These are phyloP conservation scores for Varanus salvator DNA, from an alignment of 2,113 vertebrate genomes.

Conservation along the genomic window DNA sequence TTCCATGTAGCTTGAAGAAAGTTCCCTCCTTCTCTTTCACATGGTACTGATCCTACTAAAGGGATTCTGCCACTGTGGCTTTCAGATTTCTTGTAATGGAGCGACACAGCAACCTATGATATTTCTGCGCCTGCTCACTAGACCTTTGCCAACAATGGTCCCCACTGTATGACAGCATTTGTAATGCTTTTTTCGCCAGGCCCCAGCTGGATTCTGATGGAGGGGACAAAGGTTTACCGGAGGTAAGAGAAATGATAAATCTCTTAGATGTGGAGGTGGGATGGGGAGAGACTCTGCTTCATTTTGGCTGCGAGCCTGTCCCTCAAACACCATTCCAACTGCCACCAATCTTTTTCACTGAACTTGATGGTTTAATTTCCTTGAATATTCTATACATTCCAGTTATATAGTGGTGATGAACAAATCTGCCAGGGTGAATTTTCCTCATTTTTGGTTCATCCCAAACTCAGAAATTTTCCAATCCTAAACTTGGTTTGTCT, in stretches of 20 bases:
- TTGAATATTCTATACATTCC: background rate
- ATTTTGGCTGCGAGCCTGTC: background rate
- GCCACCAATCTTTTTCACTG: background rate
- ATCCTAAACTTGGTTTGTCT: too few species aligned
- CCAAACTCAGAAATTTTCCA: too few species aligned
- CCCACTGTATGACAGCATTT: constrained; percentile 39
- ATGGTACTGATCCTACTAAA: background rate
- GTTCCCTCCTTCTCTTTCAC: background rate
- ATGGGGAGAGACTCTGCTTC: background rate
- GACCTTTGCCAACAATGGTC: constrained; percentile 58
- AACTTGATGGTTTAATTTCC: background rate
- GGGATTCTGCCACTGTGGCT: background rate
- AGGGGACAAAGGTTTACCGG: too few species aligned
- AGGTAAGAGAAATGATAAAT: background rate
- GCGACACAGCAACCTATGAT: constrained; percentile 47
- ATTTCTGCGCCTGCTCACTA: constrained; percentile 70
- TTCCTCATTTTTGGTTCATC: too few species aligned
- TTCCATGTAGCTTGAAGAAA: background rate
- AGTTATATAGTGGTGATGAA: background rate
- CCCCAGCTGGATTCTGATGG: background rate
- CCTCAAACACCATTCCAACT: background rate
- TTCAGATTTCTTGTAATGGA: background rate
- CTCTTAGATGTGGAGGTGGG: background rate
- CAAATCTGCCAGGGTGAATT: too few species aligned
- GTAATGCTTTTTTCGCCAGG: constrained; percentile 11